These are phyloP conservation scores for Acleris laterana DNA, from an alignment of 2,888 invertebrate species.

Conservation along the genomic window DNA sequence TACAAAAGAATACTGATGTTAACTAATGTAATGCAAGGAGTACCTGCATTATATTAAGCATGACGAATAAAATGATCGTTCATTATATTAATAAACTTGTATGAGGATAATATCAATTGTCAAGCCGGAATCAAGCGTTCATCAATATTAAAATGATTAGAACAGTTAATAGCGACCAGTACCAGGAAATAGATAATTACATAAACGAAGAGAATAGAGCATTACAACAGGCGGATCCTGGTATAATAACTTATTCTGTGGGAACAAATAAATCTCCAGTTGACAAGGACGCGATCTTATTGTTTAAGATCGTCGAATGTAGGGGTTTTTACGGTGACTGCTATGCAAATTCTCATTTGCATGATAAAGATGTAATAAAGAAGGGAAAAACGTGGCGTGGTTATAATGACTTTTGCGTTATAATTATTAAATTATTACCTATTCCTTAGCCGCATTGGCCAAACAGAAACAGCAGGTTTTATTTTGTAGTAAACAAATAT, in stretches of 20 bases:
- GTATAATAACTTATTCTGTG: conserved; percentile 52
- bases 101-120: conserved; percentile 42
- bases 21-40: no score
- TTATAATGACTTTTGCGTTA: conserved; percentile 12
- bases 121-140: conserved; percentile 58
- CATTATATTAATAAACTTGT: conserved; percentile 12
- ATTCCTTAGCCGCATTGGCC: background rate
- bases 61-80: background rate
- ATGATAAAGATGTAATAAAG: conserved; percentile 41
- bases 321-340: conserved; percentile 55
- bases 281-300: conserved; percentile 63
- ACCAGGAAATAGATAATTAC: conserved; percentile 63
- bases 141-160: conserved; percentile 56
- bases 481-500: background rate
- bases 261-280: conserved; percentile 71
- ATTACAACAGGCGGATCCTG: conserved; percentile 52
- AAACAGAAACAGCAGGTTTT: background rate
- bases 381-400: conserved; percentile 19
- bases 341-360: conserved; percentile 37
- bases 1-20: no score
- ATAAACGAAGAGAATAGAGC: conserved; percentile 57
- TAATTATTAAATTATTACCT: background rate
- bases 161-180: conserved; percentile 49
- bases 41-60: background rate
- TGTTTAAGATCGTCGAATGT: conserved; percentile 52